A percentile compares a stretch with the other conserved stretches of the same genome.
phyloP scores from a whole-genome alignment of 2,797 vertebrate genomes.

The Eidolon dupreanum region DNA sequence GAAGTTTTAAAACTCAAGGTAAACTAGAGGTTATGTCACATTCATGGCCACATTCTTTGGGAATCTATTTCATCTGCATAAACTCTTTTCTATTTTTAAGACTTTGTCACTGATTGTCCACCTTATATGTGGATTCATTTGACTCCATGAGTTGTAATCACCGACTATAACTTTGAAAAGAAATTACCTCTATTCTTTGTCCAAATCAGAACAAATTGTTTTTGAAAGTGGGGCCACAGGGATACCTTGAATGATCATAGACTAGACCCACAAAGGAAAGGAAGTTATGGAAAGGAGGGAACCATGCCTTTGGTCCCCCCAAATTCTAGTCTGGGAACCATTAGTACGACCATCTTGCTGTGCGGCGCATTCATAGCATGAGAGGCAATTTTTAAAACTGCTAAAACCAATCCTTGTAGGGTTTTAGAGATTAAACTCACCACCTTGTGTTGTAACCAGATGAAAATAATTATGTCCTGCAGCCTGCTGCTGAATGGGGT shows the following conservation, averaged over 20 bases:
- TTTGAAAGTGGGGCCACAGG: slow-evolving; percentile 57
- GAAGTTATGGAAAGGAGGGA: slow-evolving; percentile 49
- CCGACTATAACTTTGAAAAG: slow-evolving; percentile 22
- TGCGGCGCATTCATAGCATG: slow-evolving; percentile 55
- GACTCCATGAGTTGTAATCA: background rate
- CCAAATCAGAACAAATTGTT: slow-evolving; percentile 61
- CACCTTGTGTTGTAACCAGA: slow-evolving; percentile 73
- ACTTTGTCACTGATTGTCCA: background rate
- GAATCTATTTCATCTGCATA: background rate
- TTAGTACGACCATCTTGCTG: slow-evolving; percentile 66
- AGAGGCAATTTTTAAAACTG: slow-evolving; percentile 76
- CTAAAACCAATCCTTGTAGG: slow-evolving; percentile 75
- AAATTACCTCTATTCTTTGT: slow-evolving; percentile 12
- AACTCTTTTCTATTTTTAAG: background rate
- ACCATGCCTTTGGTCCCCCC: slow-evolving; percentile 34
- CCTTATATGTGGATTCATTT: background rate
- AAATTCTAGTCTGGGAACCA: slow-evolving; percentile 76
- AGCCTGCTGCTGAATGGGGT: slow-evolving; percentile 63
- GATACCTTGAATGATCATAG: slow-evolving; percentile 49
- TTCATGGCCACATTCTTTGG: background rate
- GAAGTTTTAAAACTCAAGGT: slow-evolving; percentile 36
- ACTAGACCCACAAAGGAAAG: slow-evolving; percentile 56
- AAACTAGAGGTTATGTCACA: slow-evolving; percentile 31
- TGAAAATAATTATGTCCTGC: slow-evolving; percentile 75
- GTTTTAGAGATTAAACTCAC: slow-evolving; percentile 79